Percentiles rank a stretch among this genome's conserved stretches.
phyloP scores from a whole-genome alignment of 2,113 vertebrate genomes.

The Oceanodroma tethys region DNA sequence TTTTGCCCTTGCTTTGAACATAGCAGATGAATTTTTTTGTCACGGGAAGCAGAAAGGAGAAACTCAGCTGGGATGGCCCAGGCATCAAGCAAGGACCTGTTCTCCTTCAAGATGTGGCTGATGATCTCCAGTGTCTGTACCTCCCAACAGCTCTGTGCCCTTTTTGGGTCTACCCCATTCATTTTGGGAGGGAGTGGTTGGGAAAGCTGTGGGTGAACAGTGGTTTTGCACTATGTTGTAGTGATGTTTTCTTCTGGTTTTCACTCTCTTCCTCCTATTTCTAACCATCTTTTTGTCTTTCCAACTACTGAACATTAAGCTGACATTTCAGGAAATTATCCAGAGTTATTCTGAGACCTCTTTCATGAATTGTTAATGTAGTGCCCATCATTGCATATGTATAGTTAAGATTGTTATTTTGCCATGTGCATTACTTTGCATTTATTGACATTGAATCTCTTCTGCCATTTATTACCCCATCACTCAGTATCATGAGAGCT shows the following conservation, averaged over 20 bases:
- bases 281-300: conserved; percentile 19
- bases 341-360: conserved; percentile 64
- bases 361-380: conserved; percentile 69
- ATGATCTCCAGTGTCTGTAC: not conserved
- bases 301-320: conserved; percentile 12
- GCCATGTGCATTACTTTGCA: conserved; percentile 66
- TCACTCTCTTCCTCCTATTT: not conserved
- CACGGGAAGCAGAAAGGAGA: not conserved
- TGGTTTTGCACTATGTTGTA: not conserved
- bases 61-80: not conserved
- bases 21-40: not conserved
- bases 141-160: not conserved
- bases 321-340: conserved; percentile 68
- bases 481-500: not conserved
- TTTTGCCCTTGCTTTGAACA: conserved; percentile 11
- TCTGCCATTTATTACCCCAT: conserved; percentile 2
- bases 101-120: not conserved
- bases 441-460: conserved; percentile 69
- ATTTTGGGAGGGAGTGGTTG: not conserved
- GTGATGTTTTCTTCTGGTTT: not conserved
- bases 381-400: conserved; percentile 63
- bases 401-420: conserved; percentile 61
- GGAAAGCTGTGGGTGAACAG: not conserved
- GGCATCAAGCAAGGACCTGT: not conserved
- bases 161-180: not conserved